A percentile compares a stretch with the other conserved stretches of the same genome.
phyloP scores from a whole-genome alignment of 2,797 vertebrate species.

The Centropyge bicolor region DNA sequence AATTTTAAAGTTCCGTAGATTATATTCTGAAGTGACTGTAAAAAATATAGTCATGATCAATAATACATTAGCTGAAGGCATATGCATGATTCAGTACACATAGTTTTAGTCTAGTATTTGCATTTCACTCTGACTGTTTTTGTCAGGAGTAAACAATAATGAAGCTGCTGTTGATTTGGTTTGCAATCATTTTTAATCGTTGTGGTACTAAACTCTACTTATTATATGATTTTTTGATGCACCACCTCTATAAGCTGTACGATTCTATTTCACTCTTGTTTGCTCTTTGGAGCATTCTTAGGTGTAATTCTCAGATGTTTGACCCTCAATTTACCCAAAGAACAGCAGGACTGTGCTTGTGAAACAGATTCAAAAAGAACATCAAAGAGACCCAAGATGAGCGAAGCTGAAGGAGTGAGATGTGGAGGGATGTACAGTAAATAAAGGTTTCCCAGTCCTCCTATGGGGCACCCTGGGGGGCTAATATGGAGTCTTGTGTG shows the following conservation, averaged over 20 bases:
- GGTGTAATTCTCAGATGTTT: neutral
- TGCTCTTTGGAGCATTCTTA: neutral
- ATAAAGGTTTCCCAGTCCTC: conserved; percentile 55
- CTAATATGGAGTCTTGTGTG: conserved; percentile 61
- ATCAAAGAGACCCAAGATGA: conserved; percentile 3
- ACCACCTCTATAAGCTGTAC: no score
- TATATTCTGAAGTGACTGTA: neutral
- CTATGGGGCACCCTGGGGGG: conserved; percentile 47
- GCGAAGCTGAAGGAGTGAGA: conserved; percentile 8
- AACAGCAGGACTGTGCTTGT: conserved; percentile 3
- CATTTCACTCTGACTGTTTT: neutral
- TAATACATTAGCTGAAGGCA: neutral
- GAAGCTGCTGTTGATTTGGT: neutral
- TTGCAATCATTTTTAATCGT: neutral
- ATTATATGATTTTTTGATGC: no score
- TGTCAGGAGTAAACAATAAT: neutral
- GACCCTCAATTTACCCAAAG: neutral
- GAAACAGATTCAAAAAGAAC: neutral
- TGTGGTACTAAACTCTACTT: neutral
- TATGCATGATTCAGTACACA: neutral
- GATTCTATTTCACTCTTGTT: neutral
- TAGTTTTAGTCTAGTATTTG: neutral
- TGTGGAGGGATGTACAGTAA: conserved; percentile 72
- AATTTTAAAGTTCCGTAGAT: neutral
- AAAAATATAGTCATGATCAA: neutral